phyloP scores from a whole-genome alignment of 2,888 invertebrate genomes.

The Rhimphoctona megacephalus region DNA sequence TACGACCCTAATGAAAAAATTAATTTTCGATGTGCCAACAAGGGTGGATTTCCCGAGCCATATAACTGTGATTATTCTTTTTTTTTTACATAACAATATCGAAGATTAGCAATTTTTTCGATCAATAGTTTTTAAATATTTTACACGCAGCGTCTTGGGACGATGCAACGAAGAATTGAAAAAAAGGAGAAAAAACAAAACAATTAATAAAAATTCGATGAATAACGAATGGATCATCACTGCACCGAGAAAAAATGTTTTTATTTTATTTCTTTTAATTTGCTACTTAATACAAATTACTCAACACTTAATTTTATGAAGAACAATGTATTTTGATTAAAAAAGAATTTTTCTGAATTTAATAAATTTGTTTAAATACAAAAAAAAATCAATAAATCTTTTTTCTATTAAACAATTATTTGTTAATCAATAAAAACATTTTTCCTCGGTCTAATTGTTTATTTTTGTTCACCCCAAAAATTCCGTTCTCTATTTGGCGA shows the following conservation, averaged over 20 bases:
- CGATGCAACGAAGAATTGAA: neutral
- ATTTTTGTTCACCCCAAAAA: neutral
- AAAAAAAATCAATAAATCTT: neutral
- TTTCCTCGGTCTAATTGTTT: conserved; percentile 6
- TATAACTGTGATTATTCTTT: conserved; percentile 16
- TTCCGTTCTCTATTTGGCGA: neutral
- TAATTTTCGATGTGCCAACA: conserved; percentile 46
- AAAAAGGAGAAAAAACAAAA: neutral
- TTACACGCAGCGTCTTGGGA: conserved; percentile 27
- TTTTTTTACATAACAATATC: conserved; percentile 43
- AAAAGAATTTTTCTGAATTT: neutral
- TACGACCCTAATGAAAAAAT: conserved; percentile 19
- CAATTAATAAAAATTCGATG: neutral
- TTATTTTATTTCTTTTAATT: neutral
- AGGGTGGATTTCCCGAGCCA: conserved; percentile 37
- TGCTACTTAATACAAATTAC: neutral
- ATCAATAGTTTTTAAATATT: conserved; percentile 27
- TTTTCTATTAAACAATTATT: neutral
- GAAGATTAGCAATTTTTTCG: conserved; percentile 32
- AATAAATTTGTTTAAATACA: neutral
- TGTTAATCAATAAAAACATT: neutral
- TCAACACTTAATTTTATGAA: neutral
- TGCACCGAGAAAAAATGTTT: conserved; percentile 22
- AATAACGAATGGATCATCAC: conserved; percentile 28
- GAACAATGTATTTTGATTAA: neutral